Evolutionary conservation across 2,888 invertebrate species (phyloP).

Genomic region (Platycnemis pennipes): DNA sequence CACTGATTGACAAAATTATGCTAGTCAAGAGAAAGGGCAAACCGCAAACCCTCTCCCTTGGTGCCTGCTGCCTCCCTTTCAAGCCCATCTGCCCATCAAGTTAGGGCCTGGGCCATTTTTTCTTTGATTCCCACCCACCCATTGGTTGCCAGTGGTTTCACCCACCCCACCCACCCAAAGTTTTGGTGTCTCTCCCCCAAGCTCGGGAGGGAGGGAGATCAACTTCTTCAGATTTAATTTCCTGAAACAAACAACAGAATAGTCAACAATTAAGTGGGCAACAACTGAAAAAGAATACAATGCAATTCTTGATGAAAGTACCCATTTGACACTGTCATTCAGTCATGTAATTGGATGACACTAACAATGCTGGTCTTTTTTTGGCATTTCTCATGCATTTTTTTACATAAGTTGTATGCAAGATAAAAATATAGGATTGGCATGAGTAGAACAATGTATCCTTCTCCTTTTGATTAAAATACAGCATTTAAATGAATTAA

Average conservation of each 20-base stretch:
- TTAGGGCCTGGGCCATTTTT: conserved; percentile 38
- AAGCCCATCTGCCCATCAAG: conserved; percentile 52
- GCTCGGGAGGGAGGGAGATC: conserved; percentile 59
- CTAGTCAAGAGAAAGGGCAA: conserved; percentile 50
- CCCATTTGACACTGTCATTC: too few relatives aligned
- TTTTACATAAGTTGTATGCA: too few relatives aligned
- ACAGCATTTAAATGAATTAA: too few relatives aligned
- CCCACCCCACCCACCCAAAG: conserved; percentile 66
- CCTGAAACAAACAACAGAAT: conserved; percentile 11
- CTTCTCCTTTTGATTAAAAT: too few relatives aligned
- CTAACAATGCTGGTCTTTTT: too few relatives aligned
- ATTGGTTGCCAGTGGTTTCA: conserved; percentile 67
- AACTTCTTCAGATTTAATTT: conserved; percentile 47
- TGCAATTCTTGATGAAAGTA: too few relatives aligned
- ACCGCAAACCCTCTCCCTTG: conserved; percentile 11
- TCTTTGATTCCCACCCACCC: conserved; percentile 59
- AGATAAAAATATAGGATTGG: too few relatives aligned
- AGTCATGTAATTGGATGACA: too few relatives aligned
- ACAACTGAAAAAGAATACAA: too few relatives aligned
- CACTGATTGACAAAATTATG: conserved; percentile 37
- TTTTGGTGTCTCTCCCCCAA: conserved; percentile 55
- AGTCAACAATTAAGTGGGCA: too few relatives aligned
- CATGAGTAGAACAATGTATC: too few relatives aligned
- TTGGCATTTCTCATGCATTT: too few relatives aligned
- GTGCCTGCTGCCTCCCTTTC: neutral